Percentiles rank a stretch among this genome's conserved stretches.
phyloP scores from a whole-genome alignment of 2,113 vertebrate genomes.

The Polypterus senegalus region DNA sequence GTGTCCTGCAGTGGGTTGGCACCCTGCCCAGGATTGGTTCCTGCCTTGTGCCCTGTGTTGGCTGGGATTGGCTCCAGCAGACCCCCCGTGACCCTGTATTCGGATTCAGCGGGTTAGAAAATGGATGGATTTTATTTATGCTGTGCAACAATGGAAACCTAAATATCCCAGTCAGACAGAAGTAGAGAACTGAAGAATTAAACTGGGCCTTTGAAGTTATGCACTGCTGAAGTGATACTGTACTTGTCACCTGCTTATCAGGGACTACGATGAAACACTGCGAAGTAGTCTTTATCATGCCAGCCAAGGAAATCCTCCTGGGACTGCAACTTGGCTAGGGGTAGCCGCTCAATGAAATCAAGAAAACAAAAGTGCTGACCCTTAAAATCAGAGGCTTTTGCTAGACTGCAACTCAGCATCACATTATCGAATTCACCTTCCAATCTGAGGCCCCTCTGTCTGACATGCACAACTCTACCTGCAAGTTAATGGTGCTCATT shows the following conservation, averaged over 20 bases:
- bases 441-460: slow-evolving; percentile 1
- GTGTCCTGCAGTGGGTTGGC: no score
- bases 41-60: no score
- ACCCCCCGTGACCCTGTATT: no score
- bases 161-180: no score
- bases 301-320: not conserved
- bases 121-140: no score
- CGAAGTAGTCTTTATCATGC: not conserved
- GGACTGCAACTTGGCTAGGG: not conserved
- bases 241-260: not conserved
- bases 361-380: not conserved
- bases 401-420: slow-evolving; percentile 7
- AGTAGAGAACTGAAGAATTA: no score
- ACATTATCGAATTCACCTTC: slow-evolving; percentile 4
- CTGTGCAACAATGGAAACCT: no score
- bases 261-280: not conserved
- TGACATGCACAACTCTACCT: slow-evolving; percentile 5
- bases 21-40: no score
- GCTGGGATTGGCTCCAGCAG: no score
- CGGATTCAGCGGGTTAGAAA: no score
- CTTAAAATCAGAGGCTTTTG: not conserved
- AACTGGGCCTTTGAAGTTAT: not conserved
- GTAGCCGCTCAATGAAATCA: not conserved
- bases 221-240: not conserved
- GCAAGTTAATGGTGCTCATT: not conserved